Evolutionary conservation across 2,888 invertebrate genomes (phyloP).

Genomic region (Cephus spinipes): DNA sequence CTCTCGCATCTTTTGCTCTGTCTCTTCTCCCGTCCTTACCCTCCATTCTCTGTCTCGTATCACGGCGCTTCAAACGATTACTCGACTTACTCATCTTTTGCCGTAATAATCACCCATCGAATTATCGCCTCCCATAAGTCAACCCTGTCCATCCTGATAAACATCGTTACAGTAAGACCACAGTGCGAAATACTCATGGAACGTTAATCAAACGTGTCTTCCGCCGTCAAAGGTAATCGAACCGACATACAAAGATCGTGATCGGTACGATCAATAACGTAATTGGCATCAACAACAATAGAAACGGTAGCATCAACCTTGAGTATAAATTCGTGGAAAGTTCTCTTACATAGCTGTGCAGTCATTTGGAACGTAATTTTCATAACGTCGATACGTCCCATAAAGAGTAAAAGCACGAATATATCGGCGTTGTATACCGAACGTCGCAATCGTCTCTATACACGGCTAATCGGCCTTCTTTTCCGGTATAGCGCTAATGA

Average conservation of each 20-base stretch:
- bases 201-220: neutral
- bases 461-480: conserved; percentile 2
- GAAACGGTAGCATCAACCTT: neutral
- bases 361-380: neutral
- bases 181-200: neutral
- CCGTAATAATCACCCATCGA: neutral
- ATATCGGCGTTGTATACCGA: neutral
- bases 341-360: neutral
- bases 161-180: neutral
- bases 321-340: neutral
- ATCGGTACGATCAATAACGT: neutral
- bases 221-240: neutral
- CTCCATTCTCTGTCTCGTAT: neutral
- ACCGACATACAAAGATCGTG: neutral
- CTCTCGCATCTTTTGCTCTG: neutral
- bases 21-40: neutral
- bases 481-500: conserved; percentile 29
- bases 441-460: neutral
- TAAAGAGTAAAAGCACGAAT: neutral
- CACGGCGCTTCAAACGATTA: neutral
- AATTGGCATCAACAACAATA: neutral
- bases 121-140: neutral
- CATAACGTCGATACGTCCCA: neutral
- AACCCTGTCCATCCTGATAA: neutral
- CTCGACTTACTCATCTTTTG: too few relatives aligned